Percentiles rank a stretch among this genome's conserved stretches.
These are phyloP conservation scores for Mongoloraphidia duomilia DNA, from an alignment of 2,888 invertebrate species.

Conservation along the genomic window DNA sequence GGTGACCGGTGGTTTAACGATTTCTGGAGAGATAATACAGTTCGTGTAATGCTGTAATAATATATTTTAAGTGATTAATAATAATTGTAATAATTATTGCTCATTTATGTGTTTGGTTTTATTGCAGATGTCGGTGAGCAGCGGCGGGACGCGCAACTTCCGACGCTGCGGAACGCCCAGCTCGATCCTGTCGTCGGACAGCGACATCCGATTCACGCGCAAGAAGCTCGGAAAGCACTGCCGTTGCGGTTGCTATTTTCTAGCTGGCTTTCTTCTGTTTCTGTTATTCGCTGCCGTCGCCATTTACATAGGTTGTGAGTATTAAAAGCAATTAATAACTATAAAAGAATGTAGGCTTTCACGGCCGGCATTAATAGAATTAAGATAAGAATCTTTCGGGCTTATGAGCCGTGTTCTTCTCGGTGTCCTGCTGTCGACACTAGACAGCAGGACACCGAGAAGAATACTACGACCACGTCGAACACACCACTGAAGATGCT, in stretches of 20 bases:
- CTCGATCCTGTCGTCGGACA: slow-evolving; percentile 73
- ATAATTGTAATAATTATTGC: neutral
- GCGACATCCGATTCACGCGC: slow-evolving; percentile 77
- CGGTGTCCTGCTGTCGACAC: too few species aligned
- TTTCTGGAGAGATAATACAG: too few species aligned
- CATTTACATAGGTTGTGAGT: slow-evolving; percentile 54
- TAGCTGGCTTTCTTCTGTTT: slow-evolving; percentile 69
- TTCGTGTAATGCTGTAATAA: too few species aligned
- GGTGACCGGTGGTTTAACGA: too few species aligned
- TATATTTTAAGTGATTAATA: too few species aligned
- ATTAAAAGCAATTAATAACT: slow-evolving; percentile 8
- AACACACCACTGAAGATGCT: too few species aligned
- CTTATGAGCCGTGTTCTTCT: too few species aligned
- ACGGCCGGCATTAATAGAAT: too few species aligned
- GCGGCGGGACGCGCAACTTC: slow-evolving; percentile 31
- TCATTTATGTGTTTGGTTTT: slow-evolving; percentile 8
- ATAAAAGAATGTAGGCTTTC: too few species aligned
- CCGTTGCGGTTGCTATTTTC: slow-evolving; percentile 75
- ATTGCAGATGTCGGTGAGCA: slow-evolving; percentile 37
- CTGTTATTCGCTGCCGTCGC: slow-evolving; percentile 54
- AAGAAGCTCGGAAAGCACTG: slow-evolving; percentile 73
- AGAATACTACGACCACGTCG: too few species aligned
- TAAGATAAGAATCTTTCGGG: too few species aligned
- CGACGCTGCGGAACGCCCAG: slow-evolving; percentile 42
- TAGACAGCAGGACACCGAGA: too few species aligned